Base-by-base conservation (phyloP, 1,140 invertebrate genomes). In the Neodiprion fabricii region DNA sequence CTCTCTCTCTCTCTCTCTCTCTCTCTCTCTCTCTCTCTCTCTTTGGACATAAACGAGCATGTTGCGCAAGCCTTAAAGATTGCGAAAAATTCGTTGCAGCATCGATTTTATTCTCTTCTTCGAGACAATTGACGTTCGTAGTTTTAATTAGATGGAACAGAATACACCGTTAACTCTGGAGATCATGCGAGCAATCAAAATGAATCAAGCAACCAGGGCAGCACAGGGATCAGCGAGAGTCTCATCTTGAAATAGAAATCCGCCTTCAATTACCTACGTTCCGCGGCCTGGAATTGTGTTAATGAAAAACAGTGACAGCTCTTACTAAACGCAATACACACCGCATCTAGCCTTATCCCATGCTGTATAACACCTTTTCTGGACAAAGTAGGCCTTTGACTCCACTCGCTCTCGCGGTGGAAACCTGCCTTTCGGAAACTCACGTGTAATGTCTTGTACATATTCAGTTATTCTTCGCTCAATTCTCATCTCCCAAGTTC, bases 331-430 rank as follows among this genome's bases (percentile, higher is more conserved):
- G 53, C 53, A 61, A 61, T 61, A 61, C 28, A 1, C 28, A 40
- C 53, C 53, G 53, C 53, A 61, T 61, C 53, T 61, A 61, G 53
- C 40, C 67, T 73, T 67, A 28, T 73, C 69, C 70, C 69, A 69
- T 70, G 67, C 40, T 66, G 53, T 61, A 17, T 70, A 67, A 28
- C 50, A 74, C 69, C 50, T 71, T 74, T 71, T 74, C 73, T 75
- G 71, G 78, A 76, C 77, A 75, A 80, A 80, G 78, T 80, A 78
- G 79, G 74, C 76, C 78, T 80, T 77, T 78, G 77, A 76, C 72
- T 79, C 78, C 77, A 76, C 61, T 65, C 61, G 12, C 21, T 11
- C 23, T 21, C 40, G 23, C 21, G 40, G 73, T 79, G 72, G 74
- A 80, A 76, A 77, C 77, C 78, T 79, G 79, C 78, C 79, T 72